These are phyloP conservation scores for Leptodactylus fuscus DNA, from an alignment of 2,113 vertebrate genomes.

Conservation along the genomic window DNA sequence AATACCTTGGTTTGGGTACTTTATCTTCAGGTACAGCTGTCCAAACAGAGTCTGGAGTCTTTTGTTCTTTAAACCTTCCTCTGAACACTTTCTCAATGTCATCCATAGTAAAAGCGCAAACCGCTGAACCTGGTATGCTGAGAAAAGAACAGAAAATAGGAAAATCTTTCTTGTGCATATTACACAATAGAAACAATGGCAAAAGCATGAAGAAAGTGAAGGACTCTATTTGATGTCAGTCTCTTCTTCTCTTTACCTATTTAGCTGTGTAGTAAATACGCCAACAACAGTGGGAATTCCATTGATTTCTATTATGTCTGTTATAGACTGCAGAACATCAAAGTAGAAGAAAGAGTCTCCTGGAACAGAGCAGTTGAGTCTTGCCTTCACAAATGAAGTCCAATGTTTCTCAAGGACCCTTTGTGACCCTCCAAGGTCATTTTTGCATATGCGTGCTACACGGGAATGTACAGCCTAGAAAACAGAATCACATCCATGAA, in stretches of 20 bases:
- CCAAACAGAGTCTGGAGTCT: conserved; percentile 96
- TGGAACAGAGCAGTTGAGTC: conserved; percentile 94
- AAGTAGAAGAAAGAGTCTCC: conserved; percentile 99
- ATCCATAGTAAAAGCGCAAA: conserved; percentile 96
- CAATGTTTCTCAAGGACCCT: conserved; percentile 97
- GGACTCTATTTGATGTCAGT: conserved; percentile 50
- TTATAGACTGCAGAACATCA: conserved; percentile 95
- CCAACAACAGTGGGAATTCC: conserved; percentile 89
- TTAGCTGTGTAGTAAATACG: conserved; percentile 97
- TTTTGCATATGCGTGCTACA: conserved; percentile 97
- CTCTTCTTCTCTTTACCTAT: conserved; percentile 82
- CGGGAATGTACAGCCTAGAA: conserved; percentile 93
- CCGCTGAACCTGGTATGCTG: conserved; percentile 96
- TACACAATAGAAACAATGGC: conserved; percentile 26
- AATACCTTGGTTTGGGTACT: conserved; percentile 93
- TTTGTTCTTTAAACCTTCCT: conserved; percentile 97
- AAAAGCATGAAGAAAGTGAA: neutral
- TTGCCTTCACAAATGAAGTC: conserved; percentile 96
- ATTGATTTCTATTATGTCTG: conserved; percentile 91
- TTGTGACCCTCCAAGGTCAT: conserved; percentile 96
- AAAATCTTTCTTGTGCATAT: conserved; percentile 53
- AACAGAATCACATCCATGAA: conserved; percentile 1
- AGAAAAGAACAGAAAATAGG: conserved; percentile 56
- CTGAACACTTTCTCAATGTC: conserved; percentile 95
- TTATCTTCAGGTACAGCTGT: conserved; percentile 94